Evolutionary conservation across 2,888 invertebrate genomes (phyloP).

Genomic region (Sussaba pulchella): DNA sequence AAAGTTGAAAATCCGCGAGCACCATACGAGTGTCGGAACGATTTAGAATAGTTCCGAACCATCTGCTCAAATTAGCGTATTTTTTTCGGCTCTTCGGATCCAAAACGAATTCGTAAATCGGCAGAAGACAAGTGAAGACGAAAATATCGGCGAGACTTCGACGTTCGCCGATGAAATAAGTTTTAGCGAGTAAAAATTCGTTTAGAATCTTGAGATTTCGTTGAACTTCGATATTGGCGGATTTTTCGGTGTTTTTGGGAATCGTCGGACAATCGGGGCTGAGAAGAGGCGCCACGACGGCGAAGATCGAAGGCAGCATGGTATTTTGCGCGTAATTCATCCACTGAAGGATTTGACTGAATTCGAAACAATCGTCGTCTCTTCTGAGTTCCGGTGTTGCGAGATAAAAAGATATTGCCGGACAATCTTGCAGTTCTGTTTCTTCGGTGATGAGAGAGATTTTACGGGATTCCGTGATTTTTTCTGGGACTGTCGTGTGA

Average conservation of each 20-base stretch:
- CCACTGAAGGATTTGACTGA: constrained; percentile 84
- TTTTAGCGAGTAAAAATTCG: constrained; percentile 78
- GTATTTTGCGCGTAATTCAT: constrained; percentile 82
- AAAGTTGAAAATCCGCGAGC: constrained; percentile 76
- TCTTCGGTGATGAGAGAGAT: constrained; percentile 72
- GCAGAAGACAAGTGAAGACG: constrained; percentile 80
- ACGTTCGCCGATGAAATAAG: constrained; percentile 83
- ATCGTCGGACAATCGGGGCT: constrained; percentile 39
- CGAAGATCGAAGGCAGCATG: constrained; percentile 79
- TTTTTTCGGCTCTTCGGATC: constrained; percentile 73
- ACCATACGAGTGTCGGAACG: constrained; percentile 78
- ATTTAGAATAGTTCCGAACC: constrained; percentile 84
- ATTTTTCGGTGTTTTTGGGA: constrained; percentile 22
- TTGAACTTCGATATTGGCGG: constrained; percentile 76
- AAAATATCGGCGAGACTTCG: constrained; percentile 84
- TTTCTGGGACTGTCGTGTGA: constrained; percentile 53
- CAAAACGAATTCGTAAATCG: constrained; percentile 80
- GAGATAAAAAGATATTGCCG: constrained; percentile 82
- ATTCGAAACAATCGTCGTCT: constrained; percentile 72
- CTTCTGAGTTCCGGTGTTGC: constrained; percentile 77
- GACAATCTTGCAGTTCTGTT: constrained; percentile 75
- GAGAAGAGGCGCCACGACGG: constrained; percentile 74
- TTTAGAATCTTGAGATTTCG: constrained; percentile 78
- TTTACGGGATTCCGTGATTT: constrained; percentile 35
- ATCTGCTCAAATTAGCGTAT: constrained; percentile 81